These are phyloP conservation scores for Polietes domitor DNA, from an alignment of 2,888 invertebrate species.

Conservation along the genomic window DNA sequence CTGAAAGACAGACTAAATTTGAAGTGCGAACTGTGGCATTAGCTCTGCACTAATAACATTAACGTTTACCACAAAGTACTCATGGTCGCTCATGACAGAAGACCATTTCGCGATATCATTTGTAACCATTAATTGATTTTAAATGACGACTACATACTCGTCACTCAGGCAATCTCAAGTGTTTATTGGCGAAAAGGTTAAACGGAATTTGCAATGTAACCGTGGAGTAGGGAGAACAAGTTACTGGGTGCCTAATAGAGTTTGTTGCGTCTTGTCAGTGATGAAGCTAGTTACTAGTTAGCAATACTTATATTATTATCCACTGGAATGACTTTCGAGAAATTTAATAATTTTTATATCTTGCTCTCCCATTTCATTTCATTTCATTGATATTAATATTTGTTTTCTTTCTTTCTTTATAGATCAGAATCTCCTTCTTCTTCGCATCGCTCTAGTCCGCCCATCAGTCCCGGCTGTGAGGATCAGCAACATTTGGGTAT, in stretches of 20 bases:
- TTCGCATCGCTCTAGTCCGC: conserved; percentile 89
- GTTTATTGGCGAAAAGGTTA: conserved; percentile 1
- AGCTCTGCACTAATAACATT: not conserved
- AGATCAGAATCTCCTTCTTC: conserved; percentile 82
- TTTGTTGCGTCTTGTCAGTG: too few species aligned
- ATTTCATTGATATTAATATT: not conserved
- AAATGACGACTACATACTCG: conserved; percentile 43
- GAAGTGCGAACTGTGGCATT: not conserved
- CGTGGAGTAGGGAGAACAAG: not conserved
- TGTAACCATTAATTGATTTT: conserved; percentile 53
- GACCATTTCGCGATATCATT: not conserved
- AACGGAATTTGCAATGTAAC: not conserved
- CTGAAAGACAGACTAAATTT: not conserved
- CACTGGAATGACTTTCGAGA: too few species aligned
- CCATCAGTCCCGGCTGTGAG: conserved; percentile 93
- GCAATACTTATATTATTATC: too few species aligned
- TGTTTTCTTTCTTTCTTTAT: conserved; percentile 40
- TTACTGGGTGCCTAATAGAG: not conserved
- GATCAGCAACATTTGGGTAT: conserved; percentile 82
- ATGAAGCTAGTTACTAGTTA: too few species aligned
- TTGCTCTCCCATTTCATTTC: not conserved
- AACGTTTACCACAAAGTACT: not conserved
- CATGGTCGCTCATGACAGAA: not conserved
- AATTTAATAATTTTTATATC: not conserved
- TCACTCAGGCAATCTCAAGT: conserved; percentile 2